Evolutionary conservation across 2,888 invertebrate species (phyloP).

Genomic region (Dynastes tityus): DNA sequence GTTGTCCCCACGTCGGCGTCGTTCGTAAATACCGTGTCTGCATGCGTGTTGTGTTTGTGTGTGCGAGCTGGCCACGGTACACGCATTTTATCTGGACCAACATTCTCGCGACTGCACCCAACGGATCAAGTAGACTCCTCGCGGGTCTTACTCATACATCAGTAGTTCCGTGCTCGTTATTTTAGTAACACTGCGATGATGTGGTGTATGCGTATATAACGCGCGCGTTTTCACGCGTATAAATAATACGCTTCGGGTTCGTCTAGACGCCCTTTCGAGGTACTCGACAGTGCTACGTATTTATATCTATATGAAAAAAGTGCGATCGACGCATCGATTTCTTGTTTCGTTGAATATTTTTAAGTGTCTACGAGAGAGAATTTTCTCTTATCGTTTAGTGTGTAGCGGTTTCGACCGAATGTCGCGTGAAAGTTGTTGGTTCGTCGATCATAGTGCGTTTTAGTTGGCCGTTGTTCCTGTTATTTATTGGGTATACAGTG

Average conservation of each 20-base stretch:
- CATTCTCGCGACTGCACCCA: slow-evolving; percentile 41
- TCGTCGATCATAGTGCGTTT: not conserved
- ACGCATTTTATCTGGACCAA: slow-evolving; percentile 44
- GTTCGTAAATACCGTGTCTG: not conserved
- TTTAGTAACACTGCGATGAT: not conserved
- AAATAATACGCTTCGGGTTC: slow-evolving; percentile 5
- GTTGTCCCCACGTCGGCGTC: not conserved
- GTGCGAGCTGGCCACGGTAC: not conserved
- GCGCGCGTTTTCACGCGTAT: not conserved
- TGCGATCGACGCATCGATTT: slow-evolving; percentile 27
- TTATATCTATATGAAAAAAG: not conserved
- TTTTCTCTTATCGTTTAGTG: slow-evolving; percentile 33
- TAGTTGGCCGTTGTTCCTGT: not conserved
- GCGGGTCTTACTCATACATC: slow-evolving; percentile 10
- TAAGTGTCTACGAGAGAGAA: slow-evolving; percentile 32
- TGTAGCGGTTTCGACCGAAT: slow-evolving; percentile 1
- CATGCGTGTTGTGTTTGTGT: not conserved
- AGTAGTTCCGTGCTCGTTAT: slow-evolving; percentile 29
- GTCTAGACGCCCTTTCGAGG: slow-evolving; percentile 25
- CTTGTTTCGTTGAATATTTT: slow-evolving; percentile 29
- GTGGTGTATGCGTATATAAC: slow-evolving; percentile 3
- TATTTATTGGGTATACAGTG: not conserved
- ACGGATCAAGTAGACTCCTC: slow-evolving; percentile 35
- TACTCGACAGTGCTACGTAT: not conserved
- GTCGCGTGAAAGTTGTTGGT: slow-evolving; percentile 35